phyloP scores from a whole-genome alignment of 64 coral and sea anemone genomes.

The Montipora capricornis region DNA sequence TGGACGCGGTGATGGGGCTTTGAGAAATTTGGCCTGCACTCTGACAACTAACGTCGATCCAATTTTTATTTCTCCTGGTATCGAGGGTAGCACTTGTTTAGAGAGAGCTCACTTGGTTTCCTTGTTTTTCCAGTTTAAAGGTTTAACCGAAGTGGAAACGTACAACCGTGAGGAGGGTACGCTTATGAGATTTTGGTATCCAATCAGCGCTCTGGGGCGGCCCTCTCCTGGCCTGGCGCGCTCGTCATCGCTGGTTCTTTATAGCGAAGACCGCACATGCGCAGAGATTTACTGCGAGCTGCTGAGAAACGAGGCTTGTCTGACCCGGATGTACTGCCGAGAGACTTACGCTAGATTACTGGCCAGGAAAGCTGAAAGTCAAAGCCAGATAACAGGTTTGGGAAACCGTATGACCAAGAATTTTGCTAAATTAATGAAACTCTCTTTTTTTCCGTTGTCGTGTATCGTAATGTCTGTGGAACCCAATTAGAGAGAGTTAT shows the following conservation, averaged over 20 bases:
- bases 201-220: conserved; percentile 78
- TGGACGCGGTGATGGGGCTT: no score
- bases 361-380: not conserved
- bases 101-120: not conserved
- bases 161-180: conserved; percentile 96
- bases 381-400: conserved; percentile 23
- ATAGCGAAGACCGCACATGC: conserved; percentile 71
- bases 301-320: conserved; percentile 66
- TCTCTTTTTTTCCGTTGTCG: not conserved
- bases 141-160: conserved; percentile 85
- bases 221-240: conserved; percentile 71
- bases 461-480: no score
- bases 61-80: no score
- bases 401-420: not conserved
- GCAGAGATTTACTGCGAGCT: conserved; percentile 75
- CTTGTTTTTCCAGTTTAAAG: conserved; percentile 52
- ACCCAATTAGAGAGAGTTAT: no score
- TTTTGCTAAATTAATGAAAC: not conserved
- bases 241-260: conserved; percentile 67
- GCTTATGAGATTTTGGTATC: conserved; percentile 96
- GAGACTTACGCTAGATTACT: conserved; percentile 37
- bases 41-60: no score
- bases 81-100: no score
- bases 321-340: conserved; percentile 81
- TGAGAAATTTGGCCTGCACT: no score